These are phyloP conservation scores for Acrossocheilus wenchowensis DNA, from an alignment of 2,797 vertebrate genomes.

Conservation along the genomic window DNA sequence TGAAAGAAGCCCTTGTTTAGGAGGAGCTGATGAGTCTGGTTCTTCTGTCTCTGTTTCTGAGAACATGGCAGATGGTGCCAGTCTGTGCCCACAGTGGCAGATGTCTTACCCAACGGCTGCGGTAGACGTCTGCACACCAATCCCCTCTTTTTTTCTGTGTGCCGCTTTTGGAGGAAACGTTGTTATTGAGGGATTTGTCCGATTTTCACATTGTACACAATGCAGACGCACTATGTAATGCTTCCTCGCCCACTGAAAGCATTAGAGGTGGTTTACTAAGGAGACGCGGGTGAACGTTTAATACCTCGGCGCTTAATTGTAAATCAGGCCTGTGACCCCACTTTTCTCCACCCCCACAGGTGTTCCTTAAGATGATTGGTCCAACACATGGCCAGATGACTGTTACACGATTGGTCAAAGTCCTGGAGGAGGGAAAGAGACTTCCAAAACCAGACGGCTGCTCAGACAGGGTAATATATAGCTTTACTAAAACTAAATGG, in stretches of 20 bases:
- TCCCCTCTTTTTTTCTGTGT: background rate
- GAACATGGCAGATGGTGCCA: constrained; percentile 65
- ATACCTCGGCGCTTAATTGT: background rate
- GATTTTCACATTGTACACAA: background rate
- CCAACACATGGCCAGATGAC: constrained; percentile 94
- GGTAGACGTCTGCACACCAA: constrained; percentile 46
- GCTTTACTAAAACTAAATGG: background rate
- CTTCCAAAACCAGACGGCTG: constrained; percentile 85
- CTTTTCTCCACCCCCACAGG: constrained; percentile 69
- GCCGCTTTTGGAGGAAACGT: background rate
- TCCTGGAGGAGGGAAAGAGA: constrained; percentile 86
- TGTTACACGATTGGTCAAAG: constrained; percentile 85
- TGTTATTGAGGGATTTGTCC: constrained; percentile 5
- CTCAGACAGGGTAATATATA: constrained; percentile 72
- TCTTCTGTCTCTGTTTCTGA: constrained; percentile 41
- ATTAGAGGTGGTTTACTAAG: background rate
- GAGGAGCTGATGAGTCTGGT: background rate
- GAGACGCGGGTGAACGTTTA: background rate
- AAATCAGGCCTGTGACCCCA: constrained; percentile 8
- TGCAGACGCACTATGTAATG: background rate
- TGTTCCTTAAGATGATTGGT: constrained; percentile 91
- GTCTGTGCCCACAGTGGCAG: constrained; percentile 65
- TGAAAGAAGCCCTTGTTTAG: constrained; percentile 33
- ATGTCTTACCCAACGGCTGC: constrained; percentile 60
- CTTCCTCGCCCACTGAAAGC: background rate